phyloP scores from a whole-genome alignment of 2,797 vertebrate species.

The Scyliorhinus canicula region DNA sequence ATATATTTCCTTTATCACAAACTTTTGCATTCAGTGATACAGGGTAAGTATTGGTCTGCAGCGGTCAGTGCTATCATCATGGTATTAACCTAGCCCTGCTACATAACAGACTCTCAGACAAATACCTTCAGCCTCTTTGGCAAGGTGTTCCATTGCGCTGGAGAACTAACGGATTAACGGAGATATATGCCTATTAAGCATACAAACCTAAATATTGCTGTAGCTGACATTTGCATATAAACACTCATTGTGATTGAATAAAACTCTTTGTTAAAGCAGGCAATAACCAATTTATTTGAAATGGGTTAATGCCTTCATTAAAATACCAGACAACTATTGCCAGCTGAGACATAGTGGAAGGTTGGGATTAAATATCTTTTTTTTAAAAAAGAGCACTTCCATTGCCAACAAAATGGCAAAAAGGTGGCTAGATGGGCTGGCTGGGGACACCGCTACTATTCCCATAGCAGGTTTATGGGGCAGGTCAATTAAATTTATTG shows the following conservation, averaged over 20 bases:
- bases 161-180: neutral
- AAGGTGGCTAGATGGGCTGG: neutral
- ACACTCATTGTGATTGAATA: neutral
- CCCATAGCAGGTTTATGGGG: neutral
- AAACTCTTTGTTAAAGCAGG: neutral
- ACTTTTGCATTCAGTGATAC: neutral
- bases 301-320: neutral
- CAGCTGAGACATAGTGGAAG: neutral
- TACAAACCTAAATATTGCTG: neutral
- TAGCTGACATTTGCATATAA: neutral
- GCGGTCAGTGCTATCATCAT: conserved; percentile 22
- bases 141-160: conserved; percentile 27
- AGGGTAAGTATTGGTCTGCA: conserved; percentile 13
- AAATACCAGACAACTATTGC: neutral
- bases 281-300: conserved; percentile 1
- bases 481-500: too few species aligned
- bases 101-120: conserved; percentile 27
- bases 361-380: neutral
- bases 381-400: neutral
- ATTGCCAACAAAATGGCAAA: neutral
- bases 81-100: conserved; percentile 11
- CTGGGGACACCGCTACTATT: neutral
- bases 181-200: neutral
- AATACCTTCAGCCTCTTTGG: conserved; percentile 27
- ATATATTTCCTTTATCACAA: neutral